Base-by-base conservation (phyloP, 1,140 invertebrate genomes). In the Drosophila dunni region DNA sequence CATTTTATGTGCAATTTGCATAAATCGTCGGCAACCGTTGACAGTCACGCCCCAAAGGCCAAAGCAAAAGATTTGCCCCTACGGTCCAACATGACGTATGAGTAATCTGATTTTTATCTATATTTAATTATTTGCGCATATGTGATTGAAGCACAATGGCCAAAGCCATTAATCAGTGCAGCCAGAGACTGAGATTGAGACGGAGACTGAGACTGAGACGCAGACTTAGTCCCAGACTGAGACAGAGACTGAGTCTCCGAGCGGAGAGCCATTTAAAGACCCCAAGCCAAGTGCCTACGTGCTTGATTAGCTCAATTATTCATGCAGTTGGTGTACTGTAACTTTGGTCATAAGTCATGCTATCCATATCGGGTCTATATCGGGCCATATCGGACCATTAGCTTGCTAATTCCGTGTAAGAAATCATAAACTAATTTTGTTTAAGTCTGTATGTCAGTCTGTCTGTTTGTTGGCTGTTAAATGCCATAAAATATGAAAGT, bases 21-120 rank as follows among this genome's bases (percentile, higher is more conserved):
- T 75, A 75, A 64, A 63, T 63, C 66, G 65, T 38, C 56, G 20
- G 54, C 56, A 48, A n/a, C 44, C 45, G 73, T 64, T 71, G 73
- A 65, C 73, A 75, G 73, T 54, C 68, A 65, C 68, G 67, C 73
- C 73, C 54, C 67, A 29, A 29, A 29, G 17, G 34, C 48, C 10
- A 15, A 5, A 34, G 33, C 13, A 34, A 9, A 48, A 15, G 36
- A 29, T 17, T 24, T 48, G 48, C 15, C 24, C 20, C 45, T 29
- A 29, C 24, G 24, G 24, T 15, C 1, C 63, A 54, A 66, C 73
- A 65, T 75, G 73, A 60, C 67, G 68, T 78, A 77, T 70, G 73
- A 84, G 81, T 80, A 85, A 84, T 84, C 82, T 69, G 82, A 86
- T 88, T 81, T 73, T 77, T 82, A 86, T 86, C 82, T 88, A 88